These are phyloP conservation scores for Oeneis ivallda DNA, from an alignment of 2,888 invertebrate species.

Conservation along the genomic window DNA sequence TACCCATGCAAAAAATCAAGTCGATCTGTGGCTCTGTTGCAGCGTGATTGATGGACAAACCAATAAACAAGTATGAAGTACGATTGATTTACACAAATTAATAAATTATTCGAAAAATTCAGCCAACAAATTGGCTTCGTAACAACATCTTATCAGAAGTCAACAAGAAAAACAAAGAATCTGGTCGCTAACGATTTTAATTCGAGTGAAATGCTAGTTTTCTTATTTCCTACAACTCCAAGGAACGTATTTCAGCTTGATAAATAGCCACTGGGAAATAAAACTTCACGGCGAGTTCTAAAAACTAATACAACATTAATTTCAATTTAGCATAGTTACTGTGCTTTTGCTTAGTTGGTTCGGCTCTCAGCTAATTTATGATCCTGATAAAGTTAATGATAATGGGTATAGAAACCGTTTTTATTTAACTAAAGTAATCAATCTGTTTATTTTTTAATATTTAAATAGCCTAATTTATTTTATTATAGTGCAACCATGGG, in stretches of 20 bases:
- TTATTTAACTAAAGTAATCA: neutral
- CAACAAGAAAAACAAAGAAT: constrained; percentile 44
- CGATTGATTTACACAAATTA: too few species aligned
- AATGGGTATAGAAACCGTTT: neutral
- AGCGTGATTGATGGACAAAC: too few species aligned
- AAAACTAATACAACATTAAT: constrained; percentile 30
- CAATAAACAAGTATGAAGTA: too few species aligned
- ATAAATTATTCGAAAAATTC: too few species aligned
- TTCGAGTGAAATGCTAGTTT: constrained; percentile 66
- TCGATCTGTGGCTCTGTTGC: too few species aligned
- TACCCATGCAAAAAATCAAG: too few species aligned
- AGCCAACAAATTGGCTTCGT: neutral
- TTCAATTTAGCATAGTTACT: constrained; percentile 34
- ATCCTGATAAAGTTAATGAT: neutral
- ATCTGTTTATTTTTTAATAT: too few species aligned
- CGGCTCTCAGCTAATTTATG: constrained; percentile 8
- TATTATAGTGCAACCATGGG: too few species aligned
- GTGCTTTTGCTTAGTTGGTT: constrained; percentile 19
- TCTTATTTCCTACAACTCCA: constrained; percentile 52
- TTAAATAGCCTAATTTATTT: too few species aligned
- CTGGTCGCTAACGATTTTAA: constrained; percentile 55
- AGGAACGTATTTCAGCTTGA: constrained; percentile 48
- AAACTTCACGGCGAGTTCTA: constrained; percentile 32
- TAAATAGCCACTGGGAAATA: constrained; percentile 56
- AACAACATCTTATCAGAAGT: neutral